These are phyloP conservation scores for Octopus bimaculoides DNA, from an alignment of 1,140 invertebrate genomes.

Conservation along the genomic window DNA sequence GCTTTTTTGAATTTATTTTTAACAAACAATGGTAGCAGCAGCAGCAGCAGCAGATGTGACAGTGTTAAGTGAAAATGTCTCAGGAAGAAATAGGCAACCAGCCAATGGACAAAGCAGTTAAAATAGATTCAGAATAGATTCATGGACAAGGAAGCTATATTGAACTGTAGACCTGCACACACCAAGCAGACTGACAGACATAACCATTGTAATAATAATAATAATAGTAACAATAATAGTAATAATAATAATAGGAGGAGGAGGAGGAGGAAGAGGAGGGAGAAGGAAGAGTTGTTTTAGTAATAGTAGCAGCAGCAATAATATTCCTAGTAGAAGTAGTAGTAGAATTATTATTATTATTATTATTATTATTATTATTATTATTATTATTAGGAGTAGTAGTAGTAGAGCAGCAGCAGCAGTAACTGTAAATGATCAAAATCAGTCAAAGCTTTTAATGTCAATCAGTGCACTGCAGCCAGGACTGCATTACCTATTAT, in stretches of 20 bases:
- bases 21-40: no score
- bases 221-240: neutral
- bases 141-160: conserved; percentile 6
- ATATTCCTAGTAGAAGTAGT: no score
- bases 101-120: neutral
- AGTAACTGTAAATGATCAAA: neutral
- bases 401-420: neutral
- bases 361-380: no score
- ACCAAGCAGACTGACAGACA: conserved; percentile 6
- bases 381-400: neutral
- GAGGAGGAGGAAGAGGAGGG: no score
- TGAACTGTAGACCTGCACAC: conserved; percentile 9
- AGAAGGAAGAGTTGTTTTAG: no score
- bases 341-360: no score
- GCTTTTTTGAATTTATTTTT: no score
- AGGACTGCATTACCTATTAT: no score
- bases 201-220: neutral
- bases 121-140: neutral
- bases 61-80: neutral
- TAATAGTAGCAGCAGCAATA: no score
- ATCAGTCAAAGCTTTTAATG: neutral
- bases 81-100: conserved; percentile 1
- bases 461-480: neutral
- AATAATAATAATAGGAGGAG: neutral
- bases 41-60: no score